Evolutionary conservation across 2,113 vertebrate genomes (phyloP), one percentile per base, ranked within the genome.

Genomic region (Cercocebus atys): DNA sequence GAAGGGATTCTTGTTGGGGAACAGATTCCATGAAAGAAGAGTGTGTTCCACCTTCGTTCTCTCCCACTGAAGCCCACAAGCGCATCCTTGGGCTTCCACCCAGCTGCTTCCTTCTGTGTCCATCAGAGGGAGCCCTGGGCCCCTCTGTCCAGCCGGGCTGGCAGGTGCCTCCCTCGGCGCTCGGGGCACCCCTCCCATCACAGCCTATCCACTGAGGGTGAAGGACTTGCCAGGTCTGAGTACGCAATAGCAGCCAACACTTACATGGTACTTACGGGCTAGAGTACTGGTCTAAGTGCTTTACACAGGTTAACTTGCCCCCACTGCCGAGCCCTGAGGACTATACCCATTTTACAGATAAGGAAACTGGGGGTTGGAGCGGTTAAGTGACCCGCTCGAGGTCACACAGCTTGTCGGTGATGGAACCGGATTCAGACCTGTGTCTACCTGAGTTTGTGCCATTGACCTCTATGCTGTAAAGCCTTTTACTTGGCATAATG

Each of bases 161-260:
- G 91, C 38, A n/a, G 12, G 81, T 6, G 0, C 64, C 68, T n/a
- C 80, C 5, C 25, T 30, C 17, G 5, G 30, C 23, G 13, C 64
- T 13, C 12, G 64, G 45, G 45, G 32, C 52, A n/a, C 52, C 3
- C 0, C 30, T 43, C 5, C 32, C 2, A 0, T 0, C 0, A 27
- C 0, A 18, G 22, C 73, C 59, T 64, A 1, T 80, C 82, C 57
- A 32, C 14, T 79, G 87, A 40, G 32, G 23, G 32, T 68, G 22
- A 6, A 14, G 27, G 64, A 9, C 61, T 87, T 87, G 38, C 45
- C 88, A 64, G 75, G 52, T 61, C 70, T 79, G 68, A 59, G 80
- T 23, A 52, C 52, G 1, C 23, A 57, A 1, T 22, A 55, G 45
- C 47, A 68, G 76, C 16, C 72, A 76, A 18, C 1, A 3, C 45